phyloP scores from a whole-genome alignment of 1,140 invertebrate genomes.

The Carposina sasakii region DNA sequence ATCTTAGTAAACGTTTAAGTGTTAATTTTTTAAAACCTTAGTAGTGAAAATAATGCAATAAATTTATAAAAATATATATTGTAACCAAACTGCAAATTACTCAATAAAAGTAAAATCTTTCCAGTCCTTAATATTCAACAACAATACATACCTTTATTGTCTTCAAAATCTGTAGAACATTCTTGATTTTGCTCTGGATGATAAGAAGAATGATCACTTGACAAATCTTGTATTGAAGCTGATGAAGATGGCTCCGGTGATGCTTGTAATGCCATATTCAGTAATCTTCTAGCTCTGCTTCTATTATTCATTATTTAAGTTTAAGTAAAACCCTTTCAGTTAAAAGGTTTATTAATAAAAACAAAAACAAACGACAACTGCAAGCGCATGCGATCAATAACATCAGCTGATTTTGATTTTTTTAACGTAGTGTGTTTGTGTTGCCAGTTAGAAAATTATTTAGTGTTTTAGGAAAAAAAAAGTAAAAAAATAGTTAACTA shows the following conservation, averaged over 20 bases:
- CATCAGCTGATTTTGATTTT: conserved; percentile 15
- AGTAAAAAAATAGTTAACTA: conserved; percentile 6
- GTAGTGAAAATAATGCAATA: conserved; percentile 11
- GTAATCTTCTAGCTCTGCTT: too few species aligned
- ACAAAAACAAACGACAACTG: conserved; percentile 9
- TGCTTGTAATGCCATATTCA: conserved; percentile 12
- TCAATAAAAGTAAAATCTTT: conserved; percentile 11
- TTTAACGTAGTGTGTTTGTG: conserved; percentile 11
- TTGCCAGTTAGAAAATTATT: conserved; percentile 9
- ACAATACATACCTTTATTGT: conserved; percentile 12
- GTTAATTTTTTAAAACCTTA: too few species aligned
- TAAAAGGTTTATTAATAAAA: conserved; percentile 8
- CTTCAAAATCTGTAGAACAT: conserved; percentile 11
- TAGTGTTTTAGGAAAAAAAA: conserved; percentile 1
- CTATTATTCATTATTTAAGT: too few species aligned
- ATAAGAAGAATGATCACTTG: conserved; percentile 14
- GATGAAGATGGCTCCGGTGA: conserved; percentile 12
- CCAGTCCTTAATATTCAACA: conserved; percentile 6
- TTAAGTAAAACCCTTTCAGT: conserved; percentile 14
- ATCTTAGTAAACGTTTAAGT: too few species aligned
- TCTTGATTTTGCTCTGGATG: conserved; percentile 13
- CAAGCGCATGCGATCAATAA: conserved; percentile 14
- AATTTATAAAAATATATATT: too few species aligned
- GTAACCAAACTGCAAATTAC: too few species aligned
- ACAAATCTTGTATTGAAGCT: conserved; percentile 11